Evolutionary conservation across 2,797 vertebrate genomes (phyloP).

Genomic region (Percopsis omiscomaycus): DNA sequence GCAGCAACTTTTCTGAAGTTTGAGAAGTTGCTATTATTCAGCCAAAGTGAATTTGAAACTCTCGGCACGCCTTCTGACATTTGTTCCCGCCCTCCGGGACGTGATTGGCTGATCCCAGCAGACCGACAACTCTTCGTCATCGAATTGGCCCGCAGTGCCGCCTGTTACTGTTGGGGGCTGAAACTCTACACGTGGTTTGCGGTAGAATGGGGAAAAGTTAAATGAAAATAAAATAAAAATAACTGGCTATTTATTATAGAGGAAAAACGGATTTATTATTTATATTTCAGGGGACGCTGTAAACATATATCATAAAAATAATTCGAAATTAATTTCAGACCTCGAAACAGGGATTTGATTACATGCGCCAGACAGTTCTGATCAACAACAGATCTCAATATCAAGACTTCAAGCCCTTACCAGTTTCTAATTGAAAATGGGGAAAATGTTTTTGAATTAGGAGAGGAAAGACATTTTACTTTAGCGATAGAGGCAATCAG

Average conservation of each 20-base stretch:
- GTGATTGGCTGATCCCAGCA: slow-evolving; percentile 45
- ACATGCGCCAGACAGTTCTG: too few relatives aligned
- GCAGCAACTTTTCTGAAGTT: slow-evolving; percentile 72
- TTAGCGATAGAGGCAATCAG: background rate
- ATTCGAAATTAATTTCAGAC: background rate
- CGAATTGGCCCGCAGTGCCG: slow-evolving; percentile 46
- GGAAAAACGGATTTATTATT: too few relatives aligned
- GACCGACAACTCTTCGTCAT: background rate
- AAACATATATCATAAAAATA: background rate
- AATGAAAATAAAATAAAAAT: too few relatives aligned
- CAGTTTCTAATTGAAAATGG: slow-evolving; percentile 12
- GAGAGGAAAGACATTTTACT: slow-evolving; percentile 3
- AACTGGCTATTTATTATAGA: too few relatives aligned
- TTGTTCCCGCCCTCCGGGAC: slow-evolving; percentile 28
- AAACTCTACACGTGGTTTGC: slow-evolving; percentile 83
- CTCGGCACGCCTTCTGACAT: slow-evolving; percentile 69
- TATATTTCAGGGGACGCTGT: too few relatives aligned
- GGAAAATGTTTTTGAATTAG: slow-evolving; percentile 16
- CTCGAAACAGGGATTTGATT: background rate
- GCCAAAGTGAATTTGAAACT: slow-evolving; percentile 74
- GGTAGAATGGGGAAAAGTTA: background rate
- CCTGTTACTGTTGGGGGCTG: slow-evolving; percentile 57
- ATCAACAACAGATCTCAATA: too few relatives aligned
- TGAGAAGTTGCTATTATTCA: slow-evolving; percentile 77
- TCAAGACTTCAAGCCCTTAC: slow-evolving; percentile 4